Base-by-base conservation (phyloP, 2,113 vertebrate species). In the Herpailurus yagouaroundi region DNA sequence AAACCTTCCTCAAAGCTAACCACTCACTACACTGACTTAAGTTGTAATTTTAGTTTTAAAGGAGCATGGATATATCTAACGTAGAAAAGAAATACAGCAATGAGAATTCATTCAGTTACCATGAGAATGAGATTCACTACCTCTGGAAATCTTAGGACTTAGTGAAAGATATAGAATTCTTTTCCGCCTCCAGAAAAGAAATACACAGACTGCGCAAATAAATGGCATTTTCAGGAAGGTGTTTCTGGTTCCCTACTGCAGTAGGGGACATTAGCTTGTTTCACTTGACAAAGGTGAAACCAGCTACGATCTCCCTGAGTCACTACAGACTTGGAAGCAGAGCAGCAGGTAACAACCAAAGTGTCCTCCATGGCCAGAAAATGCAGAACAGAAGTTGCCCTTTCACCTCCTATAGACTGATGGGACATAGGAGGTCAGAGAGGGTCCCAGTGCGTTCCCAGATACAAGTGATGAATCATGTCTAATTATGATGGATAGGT, bases 1-100 rank as follows among this genome's bases (percentile, higher is more conserved):
- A 71, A 96, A 73, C 27, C 19, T 92, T 66, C 69, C 82, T 94
- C 63, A 88, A 52, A 77, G 50, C 88, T 82, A 88, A 55, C 71
- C 25, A 89, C 36, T 69, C 81, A 57, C 12, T 71, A 64, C 10
- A 33, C 16, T 76, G 64, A 63, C 57, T 85, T 85, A 29, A 92
- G 55, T 21, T 57, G 57, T 79, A 55, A 69, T 69, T 94, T 80
- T 84, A 55, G n/a, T 94, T 69, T 94, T 89, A 92, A 89, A 84
- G 52, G 31, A 68, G 12, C 7, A 29, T 52, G 27, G 16, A 48
- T 55, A 23, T 63, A 86, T 79, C 96, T 84, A 84, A 79, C 64
- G 57, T 21, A 55, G 38, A 52, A 84, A 76, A 74, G 45, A 97
- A 91, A 87, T 48, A 77, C 10, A 36, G 8, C 66, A 68, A 36